A percentile compares a stretch with the other conserved stretches of the same genome.
Evolutionary conservation across 2,888 invertebrate genomes (phyloP).

Genomic region (Eugnorisma glareosa): DNA sequence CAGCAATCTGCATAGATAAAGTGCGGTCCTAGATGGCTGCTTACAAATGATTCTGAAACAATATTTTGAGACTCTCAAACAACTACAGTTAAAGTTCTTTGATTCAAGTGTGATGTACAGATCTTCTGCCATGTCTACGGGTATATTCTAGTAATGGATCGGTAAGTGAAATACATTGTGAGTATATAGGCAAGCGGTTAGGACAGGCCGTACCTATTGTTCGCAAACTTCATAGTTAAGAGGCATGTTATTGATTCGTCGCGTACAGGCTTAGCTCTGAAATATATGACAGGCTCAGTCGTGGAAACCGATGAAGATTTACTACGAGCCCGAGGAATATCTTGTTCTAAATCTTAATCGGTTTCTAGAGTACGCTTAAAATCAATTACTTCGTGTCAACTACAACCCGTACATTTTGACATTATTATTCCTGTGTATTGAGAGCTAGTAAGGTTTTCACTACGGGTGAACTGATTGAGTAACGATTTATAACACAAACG

Average conservation of each 20-base stretch:
- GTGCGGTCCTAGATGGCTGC: background rate
- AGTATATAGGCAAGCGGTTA: background rate
- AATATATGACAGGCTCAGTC: slow-evolving; percentile 22
- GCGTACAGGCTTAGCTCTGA: slow-evolving; percentile 3
- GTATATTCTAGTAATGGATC: slow-evolving; percentile 21
- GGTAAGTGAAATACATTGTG: slow-evolving; percentile 45
- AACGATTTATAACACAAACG: background rate
- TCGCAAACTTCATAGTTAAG: slow-evolving; percentile 27
- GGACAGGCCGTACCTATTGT: slow-evolving; percentile 31
- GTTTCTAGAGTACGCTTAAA: slow-evolving; percentile 13
- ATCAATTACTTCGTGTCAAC: slow-evolving; percentile 24
- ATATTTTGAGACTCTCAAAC: background rate
- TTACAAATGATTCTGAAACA: background rate
- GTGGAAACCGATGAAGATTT: slow-evolving; percentile 1
- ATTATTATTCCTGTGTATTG: slow-evolving; percentile 4
- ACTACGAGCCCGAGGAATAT: slow-evolving; percentile 23
- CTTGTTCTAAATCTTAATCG: slow-evolving; percentile 27
- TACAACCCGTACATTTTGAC: background rate
- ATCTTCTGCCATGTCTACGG: slow-evolving; percentile 24
- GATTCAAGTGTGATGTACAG: background rate
- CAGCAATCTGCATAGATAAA: background rate
- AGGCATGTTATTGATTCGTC: slow-evolving; percentile 22
- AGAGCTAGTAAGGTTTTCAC: background rate
- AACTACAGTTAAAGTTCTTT: slow-evolving; percentile 1
- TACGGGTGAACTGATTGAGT: slow-evolving; percentile 7